phyloP scores from a whole-genome alignment of 1,140 invertebrate genomes.

The Drosophila mayri region DNA sequence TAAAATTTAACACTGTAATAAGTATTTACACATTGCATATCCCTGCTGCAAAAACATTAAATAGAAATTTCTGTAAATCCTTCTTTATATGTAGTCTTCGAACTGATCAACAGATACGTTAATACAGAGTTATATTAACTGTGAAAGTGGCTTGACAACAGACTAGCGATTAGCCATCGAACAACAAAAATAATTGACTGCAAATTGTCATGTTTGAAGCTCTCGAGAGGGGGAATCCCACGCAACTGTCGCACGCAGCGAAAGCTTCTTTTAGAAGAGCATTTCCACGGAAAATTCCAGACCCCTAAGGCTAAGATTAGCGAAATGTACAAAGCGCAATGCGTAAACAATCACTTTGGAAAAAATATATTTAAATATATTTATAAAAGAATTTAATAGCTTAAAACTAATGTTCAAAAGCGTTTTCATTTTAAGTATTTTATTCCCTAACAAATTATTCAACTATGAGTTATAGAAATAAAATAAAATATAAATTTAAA shows the following conservation, averaged over 20 bases:
- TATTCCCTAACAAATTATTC: background rate
- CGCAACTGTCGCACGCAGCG: constrained; percentile 10
- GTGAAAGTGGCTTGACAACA: background rate
- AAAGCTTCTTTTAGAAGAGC: background rate
- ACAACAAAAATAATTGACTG: constrained; percentile 5
- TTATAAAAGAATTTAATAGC: background rate
- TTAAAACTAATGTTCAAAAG: no score
- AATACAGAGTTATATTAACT: constrained; percentile 1
- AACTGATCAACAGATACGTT: background rate
- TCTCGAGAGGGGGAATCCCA: constrained; percentile 1
- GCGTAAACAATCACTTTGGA: background rate
- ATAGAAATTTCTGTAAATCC: background rate
- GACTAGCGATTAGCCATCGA: background rate
- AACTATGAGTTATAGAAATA: background rate
- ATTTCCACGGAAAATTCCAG: constrained; percentile 2
- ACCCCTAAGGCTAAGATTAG: background rate
- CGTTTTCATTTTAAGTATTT: no score
- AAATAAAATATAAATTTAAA: no score
- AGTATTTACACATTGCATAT: background rate
- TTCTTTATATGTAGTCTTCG: background rate
- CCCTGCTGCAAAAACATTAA: background rate
- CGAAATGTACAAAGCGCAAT: constrained; percentile 8
- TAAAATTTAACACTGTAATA: background rate
- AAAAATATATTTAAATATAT: background rate
- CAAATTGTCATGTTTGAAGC: constrained; percentile 8